These are phyloP conservation scores for Scleropages formosus DNA, from an alignment of 2,797 vertebrate species.

Conservation along the genomic window DNA sequence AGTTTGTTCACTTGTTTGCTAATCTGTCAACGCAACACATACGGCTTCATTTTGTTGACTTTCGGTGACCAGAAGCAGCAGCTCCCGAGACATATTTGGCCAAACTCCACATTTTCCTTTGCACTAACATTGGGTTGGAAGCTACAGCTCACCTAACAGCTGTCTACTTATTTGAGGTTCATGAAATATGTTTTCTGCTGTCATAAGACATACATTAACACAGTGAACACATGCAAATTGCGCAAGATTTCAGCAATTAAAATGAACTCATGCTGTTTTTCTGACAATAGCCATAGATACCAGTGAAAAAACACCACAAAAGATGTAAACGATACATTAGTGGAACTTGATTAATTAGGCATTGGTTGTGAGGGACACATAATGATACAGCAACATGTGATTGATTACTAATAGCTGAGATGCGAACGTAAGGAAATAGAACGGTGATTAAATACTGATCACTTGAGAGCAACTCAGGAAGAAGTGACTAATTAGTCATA, in stretches of 20 bases:
- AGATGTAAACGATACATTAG: not conserved
- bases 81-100: too few relatives aligned
- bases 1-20: too few relatives aligned
- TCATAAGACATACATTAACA: not conserved
- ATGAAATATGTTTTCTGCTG: not conserved
- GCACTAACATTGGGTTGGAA: too few relatives aligned
- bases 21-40: too few relatives aligned
- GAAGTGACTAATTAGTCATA: too few relatives aligned
- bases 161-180: not conserved
- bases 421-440: not conserved
- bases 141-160: too few relatives aligned
- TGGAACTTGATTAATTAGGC: not conserved
- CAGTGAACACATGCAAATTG: not conserved
- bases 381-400: not conserved
- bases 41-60: too few relatives aligned
- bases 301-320: not conserved
- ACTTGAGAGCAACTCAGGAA: too few relatives aligned
- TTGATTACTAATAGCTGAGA: not conserved
- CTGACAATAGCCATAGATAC: not conserved
- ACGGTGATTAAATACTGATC: not conserved
- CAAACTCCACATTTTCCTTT: too few relatives aligned
- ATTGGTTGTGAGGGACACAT: slow-evolving; percentile 9
- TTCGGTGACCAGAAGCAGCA: too few relatives aligned
- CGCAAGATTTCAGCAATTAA: not conserved
- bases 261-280: not conserved